These are phyloP conservation scores for Ptilonorhynchus violaceus DNA, from an alignment of 2,113 vertebrate species.

Conservation along the genomic window DNA sequence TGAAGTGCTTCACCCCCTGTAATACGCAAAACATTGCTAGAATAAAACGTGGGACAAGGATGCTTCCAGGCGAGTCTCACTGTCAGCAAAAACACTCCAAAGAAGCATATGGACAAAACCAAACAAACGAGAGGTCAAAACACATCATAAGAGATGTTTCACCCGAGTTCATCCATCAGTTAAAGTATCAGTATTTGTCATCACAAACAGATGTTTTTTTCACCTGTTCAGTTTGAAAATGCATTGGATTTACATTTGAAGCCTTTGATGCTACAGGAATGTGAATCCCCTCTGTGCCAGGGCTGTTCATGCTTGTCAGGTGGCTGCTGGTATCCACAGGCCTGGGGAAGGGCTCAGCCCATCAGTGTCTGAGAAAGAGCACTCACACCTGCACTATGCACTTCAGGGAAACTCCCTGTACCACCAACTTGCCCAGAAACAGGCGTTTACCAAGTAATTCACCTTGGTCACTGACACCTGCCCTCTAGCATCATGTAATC, in stretches of 20 bases:
- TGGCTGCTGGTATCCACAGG: neutral
- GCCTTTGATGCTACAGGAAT: neutral
- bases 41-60: neutral
- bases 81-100: neutral
- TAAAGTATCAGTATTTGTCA: neutral
- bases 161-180: neutral
- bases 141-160: neutral
- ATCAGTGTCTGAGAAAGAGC: neutral
- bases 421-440: neutral
- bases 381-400: rapidly evolving
- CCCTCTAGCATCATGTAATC: neutral
- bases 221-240: neutral
- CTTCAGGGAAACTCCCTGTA: neutral
- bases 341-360: neutral
- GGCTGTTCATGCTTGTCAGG: neutral
- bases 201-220: neutral
- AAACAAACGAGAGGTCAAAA: neutral
- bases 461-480: neutral
- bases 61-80: neutral
- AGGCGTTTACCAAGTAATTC: neutral
- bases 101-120: neutral
- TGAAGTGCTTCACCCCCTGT: neutral
- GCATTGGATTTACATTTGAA: neutral
- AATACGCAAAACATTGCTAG: neutral
- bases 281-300: neutral